Evolutionary conservation across 2,888 invertebrate genomes (phyloP), one percentile per base, ranked within the genome.

Genomic region (Tridacna crocea): DNA sequence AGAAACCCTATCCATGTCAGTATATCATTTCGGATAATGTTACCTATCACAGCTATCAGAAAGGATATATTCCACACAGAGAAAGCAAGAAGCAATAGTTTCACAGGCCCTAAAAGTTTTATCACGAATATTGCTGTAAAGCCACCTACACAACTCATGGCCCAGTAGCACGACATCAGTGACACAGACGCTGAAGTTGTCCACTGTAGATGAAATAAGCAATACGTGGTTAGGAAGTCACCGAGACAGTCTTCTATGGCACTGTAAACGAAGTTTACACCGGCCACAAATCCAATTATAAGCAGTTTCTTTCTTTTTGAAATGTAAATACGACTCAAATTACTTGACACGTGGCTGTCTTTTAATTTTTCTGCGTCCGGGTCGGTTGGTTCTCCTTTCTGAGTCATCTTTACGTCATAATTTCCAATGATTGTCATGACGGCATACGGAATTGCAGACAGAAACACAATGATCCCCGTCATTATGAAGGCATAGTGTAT

Each of bases 401-500:
- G 46, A 4, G 27, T 48, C 11, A 12, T 26, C 22, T 27, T 78
- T 61, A 55, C 13, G 22, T 74, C 74, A 61, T 77, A 70, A 61
- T 55, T 46, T 0, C 82, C 80, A 11, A 48, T 24, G 13, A 82
- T n/a, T 24, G 36, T 22, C 85, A 85, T 85, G 0, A 75, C 60
- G 75, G 75, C 13, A 60, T 73, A 85, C 13, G 80, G 78, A 68
- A 82, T 61, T 10, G 82, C 70, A 4, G 80, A 61, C 11, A 60
- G 8, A 0, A 82, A 24, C 4, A 75, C 58, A 12, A 80, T 26
- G 12, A 72, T 58, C 19, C 75, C 51, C 0, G 80, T 82, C 55
- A 82, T 27, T 15, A 82, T 74, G 51, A 80, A 85, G 36, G 85
- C 85, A 27, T 65, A 75, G 61, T 82, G 75, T n/a, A 85, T 80